phyloP scores from a whole-genome alignment of 2,113 vertebrate genomes.

The Phycodurus eques region DNA sequence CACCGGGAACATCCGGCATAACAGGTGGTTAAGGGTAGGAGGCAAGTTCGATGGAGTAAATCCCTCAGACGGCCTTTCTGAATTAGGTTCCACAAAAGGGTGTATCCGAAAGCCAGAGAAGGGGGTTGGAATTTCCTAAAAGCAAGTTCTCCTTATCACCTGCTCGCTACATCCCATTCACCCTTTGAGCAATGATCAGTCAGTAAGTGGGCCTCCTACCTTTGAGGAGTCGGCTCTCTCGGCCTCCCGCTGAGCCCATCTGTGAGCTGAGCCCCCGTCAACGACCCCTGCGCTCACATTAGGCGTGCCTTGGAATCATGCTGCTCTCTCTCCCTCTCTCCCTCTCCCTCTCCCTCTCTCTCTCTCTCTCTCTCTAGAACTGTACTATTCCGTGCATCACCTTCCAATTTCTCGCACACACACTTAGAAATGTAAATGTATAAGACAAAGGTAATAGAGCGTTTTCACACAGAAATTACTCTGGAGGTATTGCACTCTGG shows the following conservation, averaged over 20 bases:
- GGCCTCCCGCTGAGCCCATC: conserved; percentile 50
- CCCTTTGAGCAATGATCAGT: conserved; percentile 35
- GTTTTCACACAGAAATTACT: conserved; percentile 53
- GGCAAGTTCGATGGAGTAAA: neutral
- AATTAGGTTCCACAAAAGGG: neutral
- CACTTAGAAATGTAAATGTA: conserved; percentile 9
- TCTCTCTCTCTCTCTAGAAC: conserved; percentile 32
- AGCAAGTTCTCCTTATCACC: conserved; percentile 16
- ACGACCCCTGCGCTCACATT: conserved; percentile 38
- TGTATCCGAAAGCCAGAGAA: neutral
- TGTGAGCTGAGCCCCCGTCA: conserved; percentile 50
- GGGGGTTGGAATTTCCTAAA: neutral
- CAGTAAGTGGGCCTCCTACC: conserved; percentile 29
- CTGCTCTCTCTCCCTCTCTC: conserved; percentile 44
- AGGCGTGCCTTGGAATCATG: conserved; percentile 52
- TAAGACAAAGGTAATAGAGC: conserved; percentile 39
- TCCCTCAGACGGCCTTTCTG: neutral
- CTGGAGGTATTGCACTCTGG: conserved; percentile 50
- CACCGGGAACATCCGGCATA: neutral
- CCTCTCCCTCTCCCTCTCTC: conserved; percentile 27
- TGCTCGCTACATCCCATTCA: conserved; percentile 39
- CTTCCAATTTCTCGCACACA: conserved; percentile 43
- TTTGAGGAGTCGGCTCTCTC: conserved; percentile 46
- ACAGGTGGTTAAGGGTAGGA: neutral
- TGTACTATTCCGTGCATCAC: conserved; percentile 34